Evolutionary conservation across 2,113 vertebrate genomes (phyloP), one percentile per base, ranked within the genome.

Genomic region (Solea solea): DNA sequence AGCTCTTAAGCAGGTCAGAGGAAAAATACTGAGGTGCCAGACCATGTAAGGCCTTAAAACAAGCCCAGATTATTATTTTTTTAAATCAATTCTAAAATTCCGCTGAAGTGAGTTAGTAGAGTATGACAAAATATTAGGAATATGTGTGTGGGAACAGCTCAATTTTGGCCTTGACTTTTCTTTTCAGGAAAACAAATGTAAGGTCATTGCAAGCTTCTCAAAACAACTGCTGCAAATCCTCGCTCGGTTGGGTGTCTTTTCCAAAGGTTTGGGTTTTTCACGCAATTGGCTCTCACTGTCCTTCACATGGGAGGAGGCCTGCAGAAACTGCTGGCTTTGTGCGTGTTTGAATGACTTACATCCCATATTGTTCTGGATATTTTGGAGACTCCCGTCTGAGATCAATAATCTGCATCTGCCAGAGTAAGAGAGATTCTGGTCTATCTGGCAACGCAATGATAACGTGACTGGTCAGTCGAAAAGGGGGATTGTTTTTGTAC

Each of bases 321-420:
- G 67, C 53, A 61, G 49, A 39, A 14, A 72, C 0, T 8, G 74
- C 21, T 73, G 54, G 44, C 64, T 59, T 10, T 25, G 15, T 12
- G 15, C 63, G n/a, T 45, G 15, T 71, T 76, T 64, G 58, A 65
- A 77, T 68, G 34, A 59, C 67, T 55, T 14, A 28, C 28, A 44
- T 62, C 52, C 50, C 9, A 2, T 42, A 34, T 50, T 25, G n/a
- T 5, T 41, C 8, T 61, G 70, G 69, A 76, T 74, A 66, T 56
- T 58, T 67, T 64, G 48, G 59, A 76, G 52, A 40, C 34, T 57
- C 57, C 53, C 42, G 25, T 56, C 25, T 58, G 66, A 11, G 39
- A 76, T 59, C 66, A 48, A 41, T 15, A 63, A 46, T 16, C 15
- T 69, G 9, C 41, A 21, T 55, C 50, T 64, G 54, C 12, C 45